Evolutionary conservation across 2,797 vertebrate genomes (phyloP), one percentile per base, ranked within the genome.

Genomic region (Tachyglossus aculeatus): DNA sequence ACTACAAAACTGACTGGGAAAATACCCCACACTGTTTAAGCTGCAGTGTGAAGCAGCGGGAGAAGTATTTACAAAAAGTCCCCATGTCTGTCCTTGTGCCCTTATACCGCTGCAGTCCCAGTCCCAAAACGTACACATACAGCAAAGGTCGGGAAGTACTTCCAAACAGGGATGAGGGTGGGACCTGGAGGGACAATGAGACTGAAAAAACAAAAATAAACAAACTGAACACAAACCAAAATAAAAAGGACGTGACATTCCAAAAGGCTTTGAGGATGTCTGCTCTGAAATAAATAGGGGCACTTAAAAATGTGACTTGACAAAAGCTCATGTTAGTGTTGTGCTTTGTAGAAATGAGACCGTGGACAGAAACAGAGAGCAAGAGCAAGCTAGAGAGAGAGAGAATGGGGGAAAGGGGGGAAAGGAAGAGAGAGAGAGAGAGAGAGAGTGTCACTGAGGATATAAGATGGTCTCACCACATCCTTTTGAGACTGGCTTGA

Each of bases 1-100:
- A 92, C 90, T 92, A 91, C 91, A 88, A 91, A 94, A 90, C 91
- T 88, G 90, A 93, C 83, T 65, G 84, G 88, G 89, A 88, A 81
- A 87, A 85, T 19, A 78, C 86, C 71, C 81, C 87, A 90, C 88
- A 85, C 86, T 82, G 86, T 74, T 89, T 79, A n/a, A 85, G 85
- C 82, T 74, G 86, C 89, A 90, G 89, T 85, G 88, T 90, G 90
- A 69, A 74, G 67, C 90, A 80, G 65, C 80, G 84, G 84, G 83
- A 90, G 86, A 90, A 55, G 47, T 92, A 93, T 92, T 90, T 93
- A 94, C 92, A 94, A 73, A 80, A 74, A 82, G 71, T 78, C 83
- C 79, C 69, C 77, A 64, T 62, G 86, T 88, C 88, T 85, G 75
- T 79, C 86, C 64, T 89, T 89, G 88, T 86, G 88, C 90, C 92